Evolutionary conservation across 1,140 invertebrate genomes (phyloP).

Genomic region (Halesus radiatus): DNA sequence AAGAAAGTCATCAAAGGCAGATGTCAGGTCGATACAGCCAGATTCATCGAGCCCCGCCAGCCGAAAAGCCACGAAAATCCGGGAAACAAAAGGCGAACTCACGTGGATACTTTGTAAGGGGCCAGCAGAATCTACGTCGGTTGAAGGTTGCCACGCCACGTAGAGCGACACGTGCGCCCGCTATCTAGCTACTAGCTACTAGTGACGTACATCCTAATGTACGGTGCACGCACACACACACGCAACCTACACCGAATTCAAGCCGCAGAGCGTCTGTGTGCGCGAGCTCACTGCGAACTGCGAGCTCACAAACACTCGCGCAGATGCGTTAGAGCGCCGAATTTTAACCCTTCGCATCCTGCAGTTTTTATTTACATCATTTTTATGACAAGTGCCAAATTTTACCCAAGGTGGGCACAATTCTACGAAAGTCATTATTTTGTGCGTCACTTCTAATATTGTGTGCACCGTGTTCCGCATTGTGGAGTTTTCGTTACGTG

Average conservation of each 20-base stretch:
- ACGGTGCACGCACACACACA: slow-evolving; percentile 23
- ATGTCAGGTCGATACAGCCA: slow-evolving; percentile 18
- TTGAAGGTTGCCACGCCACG: slow-evolving; percentile 34
- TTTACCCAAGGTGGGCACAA: no score
- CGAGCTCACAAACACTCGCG: slow-evolving; percentile 12
- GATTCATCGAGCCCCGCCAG: slow-evolving; percentile 11
- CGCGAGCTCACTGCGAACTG: background rate
- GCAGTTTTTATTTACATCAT: background rate
- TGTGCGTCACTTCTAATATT: no score
- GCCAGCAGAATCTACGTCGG: slow-evolving; percentile 21
- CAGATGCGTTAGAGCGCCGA: background rate
- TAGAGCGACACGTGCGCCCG: slow-evolving; percentile 31
- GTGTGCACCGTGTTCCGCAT: no score
- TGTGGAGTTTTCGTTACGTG: no score
- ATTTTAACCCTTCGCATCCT: slow-evolving; percentile 29
- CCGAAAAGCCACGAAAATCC: slow-evolving; percentile 25
- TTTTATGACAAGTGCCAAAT: background rate
- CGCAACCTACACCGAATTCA: background rate
- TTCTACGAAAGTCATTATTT: no score
- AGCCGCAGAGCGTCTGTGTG: background rate
- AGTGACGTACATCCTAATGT: slow-evolving; percentile 30
- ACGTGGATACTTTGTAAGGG: slow-evolving; percentile 20
- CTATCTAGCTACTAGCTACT: slow-evolving; percentile 21
- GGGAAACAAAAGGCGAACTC: slow-evolving; percentile 30
- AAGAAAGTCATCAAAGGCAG: slow-evolving; percentile 34